Conservation (phyloP, 2,888 invertebrate genomes). For the Choristoneura rosaceana region DNA sequence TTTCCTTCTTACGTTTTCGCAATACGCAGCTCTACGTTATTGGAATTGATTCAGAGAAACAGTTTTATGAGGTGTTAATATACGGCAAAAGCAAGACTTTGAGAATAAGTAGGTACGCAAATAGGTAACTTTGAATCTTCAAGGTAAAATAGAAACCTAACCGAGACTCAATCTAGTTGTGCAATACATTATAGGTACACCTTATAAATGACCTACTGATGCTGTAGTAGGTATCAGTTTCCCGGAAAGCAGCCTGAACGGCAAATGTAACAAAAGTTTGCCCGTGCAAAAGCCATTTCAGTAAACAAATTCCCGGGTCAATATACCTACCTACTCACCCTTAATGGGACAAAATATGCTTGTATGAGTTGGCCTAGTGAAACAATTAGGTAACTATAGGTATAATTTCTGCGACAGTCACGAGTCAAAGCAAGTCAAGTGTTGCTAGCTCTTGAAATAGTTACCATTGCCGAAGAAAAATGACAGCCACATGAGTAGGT, state of each 20-base stretch:
- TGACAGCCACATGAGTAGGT: slow-evolving; percentile 94
- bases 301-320: too few relatives aligned
- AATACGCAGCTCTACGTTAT: slow-evolving; percentile 15
- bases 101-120: background rate
- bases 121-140: background rate
- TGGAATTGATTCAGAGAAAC: slow-evolving; percentile 23
- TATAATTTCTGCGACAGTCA: background rate
- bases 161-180: too few relatives aligned
- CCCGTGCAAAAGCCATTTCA: too few relatives aligned
- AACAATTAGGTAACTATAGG: background rate
- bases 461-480: slow-evolving; percentile 91
- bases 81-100: slow-evolving; percentile 14
- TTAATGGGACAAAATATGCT: too few relatives aligned
- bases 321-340: too few relatives aligned
- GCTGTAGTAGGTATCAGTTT: too few relatives aligned
- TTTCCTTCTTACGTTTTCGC: slow-evolving; percentile 8
- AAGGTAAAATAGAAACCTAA: background rate
- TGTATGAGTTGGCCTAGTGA: too few relatives aligned
- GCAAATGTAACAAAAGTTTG: too few relatives aligned
- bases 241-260: too few relatives aligned
- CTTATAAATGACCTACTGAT: too few relatives aligned
- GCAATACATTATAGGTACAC: too few relatives aligned
- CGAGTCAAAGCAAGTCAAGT: background rate
- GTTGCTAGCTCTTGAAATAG: slow-evolving; percentile 24
- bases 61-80: slow-evolving; percentile 26